Evolutionary conservation across 2,888 invertebrate species (phyloP).

Genomic region (Lithophane ornitopus): DNA sequence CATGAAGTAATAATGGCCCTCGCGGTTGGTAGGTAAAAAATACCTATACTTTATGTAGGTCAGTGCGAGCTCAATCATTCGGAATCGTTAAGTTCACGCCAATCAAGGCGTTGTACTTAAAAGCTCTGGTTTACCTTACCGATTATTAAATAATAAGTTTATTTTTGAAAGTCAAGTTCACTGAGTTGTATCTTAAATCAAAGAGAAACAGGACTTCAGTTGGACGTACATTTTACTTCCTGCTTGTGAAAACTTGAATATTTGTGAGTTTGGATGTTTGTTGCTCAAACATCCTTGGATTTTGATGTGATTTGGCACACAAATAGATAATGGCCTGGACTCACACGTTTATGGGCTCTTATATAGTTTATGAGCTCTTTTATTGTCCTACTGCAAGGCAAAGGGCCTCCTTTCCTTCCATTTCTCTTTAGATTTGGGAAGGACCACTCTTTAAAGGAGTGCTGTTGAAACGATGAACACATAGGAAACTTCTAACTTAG

Average conservation of each 20-base stretch:
- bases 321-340: neutral
- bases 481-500: no score
- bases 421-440: no score
- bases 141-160: constrained; percentile 16
- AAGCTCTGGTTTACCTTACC: constrained; percentile 23
- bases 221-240: neutral
- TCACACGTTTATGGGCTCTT: neutral
- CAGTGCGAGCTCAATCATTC: constrained; percentile 27
- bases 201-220: neutral
- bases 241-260: neutral
- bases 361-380: neutral
- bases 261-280: neutral
- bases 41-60: constrained; percentile 32
- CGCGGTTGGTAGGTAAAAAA: constrained; percentile 22
- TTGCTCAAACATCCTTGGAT: neutral
- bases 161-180: constrained; percentile 56
- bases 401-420: no score
- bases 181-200: constrained; percentile 1
- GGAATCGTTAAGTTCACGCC: constrained; percentile 19
- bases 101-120: constrained; percentile 21
- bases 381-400: neutral
- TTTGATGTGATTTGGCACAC: neutral
- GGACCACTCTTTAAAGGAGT: no score
- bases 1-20: constrained; percentile 13
- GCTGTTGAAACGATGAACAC: no score